Conservation (phyloP, 2,888 invertebrate species). For the Amphimallon solstitiale region DNA sequence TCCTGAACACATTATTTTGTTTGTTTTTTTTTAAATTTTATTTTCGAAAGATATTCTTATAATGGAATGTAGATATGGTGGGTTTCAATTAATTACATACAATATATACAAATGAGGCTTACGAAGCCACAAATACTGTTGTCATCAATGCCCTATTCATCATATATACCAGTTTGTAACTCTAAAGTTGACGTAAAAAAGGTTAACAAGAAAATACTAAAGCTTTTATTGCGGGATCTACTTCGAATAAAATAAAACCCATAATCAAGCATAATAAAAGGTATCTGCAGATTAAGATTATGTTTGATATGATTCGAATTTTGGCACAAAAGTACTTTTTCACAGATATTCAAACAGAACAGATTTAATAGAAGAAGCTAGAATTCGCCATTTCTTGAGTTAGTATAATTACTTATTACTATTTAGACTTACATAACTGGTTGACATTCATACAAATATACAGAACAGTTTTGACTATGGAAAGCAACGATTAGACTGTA, state of each 20-base stretch:
- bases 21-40: slow-evolving; percentile 6
- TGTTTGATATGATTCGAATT: too few species aligned
- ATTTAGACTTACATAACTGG: slow-evolving; percentile 4
- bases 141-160: slow-evolving; percentile 49
- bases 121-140: slow-evolving; percentile 43
- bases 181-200: not conserved
- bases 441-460: not conserved
- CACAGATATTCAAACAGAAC: too few species aligned
- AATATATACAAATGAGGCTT: slow-evolving; percentile 45
- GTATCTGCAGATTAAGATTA: too few species aligned
- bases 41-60: not conserved
- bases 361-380: too few species aligned
- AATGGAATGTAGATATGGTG: slow-evolving; percentile 53
- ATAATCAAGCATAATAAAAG: too few species aligned
- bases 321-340: too few species aligned
- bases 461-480: not conserved
- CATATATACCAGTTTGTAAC: slow-evolving; percentile 11
- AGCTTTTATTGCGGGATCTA: not conserved
- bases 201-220: slow-evolving; percentile 1
- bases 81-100: slow-evolving; percentile 40
- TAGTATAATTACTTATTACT: too few species aligned
- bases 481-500: not conserved
- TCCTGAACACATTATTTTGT: slow-evolving; percentile 28
- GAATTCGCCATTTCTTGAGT: too few species aligned
- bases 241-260: too few species aligned